Conservation (phyloP, 2,888 invertebrate genomes). For the Tigriopus californicus region DNA sequence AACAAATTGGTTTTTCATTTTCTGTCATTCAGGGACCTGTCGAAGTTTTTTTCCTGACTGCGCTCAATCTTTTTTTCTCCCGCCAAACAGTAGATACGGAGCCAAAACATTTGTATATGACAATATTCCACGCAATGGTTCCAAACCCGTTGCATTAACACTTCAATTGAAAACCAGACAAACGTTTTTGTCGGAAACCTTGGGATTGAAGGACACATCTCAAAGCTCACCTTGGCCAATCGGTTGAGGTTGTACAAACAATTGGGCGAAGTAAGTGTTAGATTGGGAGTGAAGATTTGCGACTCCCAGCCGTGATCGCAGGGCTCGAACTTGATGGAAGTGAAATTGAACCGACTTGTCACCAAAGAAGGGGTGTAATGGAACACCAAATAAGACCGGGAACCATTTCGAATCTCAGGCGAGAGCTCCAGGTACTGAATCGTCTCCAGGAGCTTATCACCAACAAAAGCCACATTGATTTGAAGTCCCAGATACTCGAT, state of each 20-base stretch:
- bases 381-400: neutral
- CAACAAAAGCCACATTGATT: constrained; percentile 50
- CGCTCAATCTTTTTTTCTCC: no score
- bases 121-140: no score
- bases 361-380: constrained; percentile 4
- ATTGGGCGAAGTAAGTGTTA: neutral
- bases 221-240: constrained; percentile 3
- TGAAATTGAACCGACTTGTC: neutral
- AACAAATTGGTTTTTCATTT: no score
- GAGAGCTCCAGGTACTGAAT: neutral
- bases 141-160: no score
- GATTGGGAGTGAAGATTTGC: neutral
- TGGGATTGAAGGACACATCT: no score
- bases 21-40: no score
- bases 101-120: no score
- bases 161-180: no score
- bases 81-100: no score
- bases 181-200: no score
- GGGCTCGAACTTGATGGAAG: constrained; percentile 4
- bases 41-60: no score
- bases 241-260: constrained; percentile 4
- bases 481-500: constrained; percentile 39
- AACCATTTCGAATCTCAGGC: neutral
- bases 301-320: neutral
- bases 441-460: constrained; percentile 27